These are phyloP conservation scores for Portunus trituberculatus DNA, from an alignment of 1,140 invertebrate genomes.

Conservation along the genomic window DNA sequence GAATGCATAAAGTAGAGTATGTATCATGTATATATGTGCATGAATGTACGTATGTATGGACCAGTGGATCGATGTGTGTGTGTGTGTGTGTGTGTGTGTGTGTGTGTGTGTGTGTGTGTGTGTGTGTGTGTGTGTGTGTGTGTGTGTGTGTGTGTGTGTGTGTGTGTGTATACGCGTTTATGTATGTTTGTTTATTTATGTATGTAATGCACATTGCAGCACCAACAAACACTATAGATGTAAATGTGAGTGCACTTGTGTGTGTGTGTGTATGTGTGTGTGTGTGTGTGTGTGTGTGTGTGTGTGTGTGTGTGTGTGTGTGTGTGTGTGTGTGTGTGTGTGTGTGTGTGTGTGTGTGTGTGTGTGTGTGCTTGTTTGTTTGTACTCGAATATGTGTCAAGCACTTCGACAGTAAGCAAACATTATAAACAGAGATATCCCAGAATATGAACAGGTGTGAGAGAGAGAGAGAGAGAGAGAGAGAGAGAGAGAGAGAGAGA, in stretches of 20 bases:
- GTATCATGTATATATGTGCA: neutral
- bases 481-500: neutral
- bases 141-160: slow-evolving; percentile 11
- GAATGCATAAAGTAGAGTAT: neutral
- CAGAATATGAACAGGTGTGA: neutral
- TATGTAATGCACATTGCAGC: too few relatives aligned
- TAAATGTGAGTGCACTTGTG: too few relatives aligned
- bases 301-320: too few relatives aligned
- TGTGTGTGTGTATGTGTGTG: too few relatives aligned
- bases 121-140: neutral
- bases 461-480: neutral
- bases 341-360: too few relatives aligned
- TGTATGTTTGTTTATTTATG: neutral
- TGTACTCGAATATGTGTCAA: too few relatives aligned
- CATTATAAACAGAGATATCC: too few relatives aligned
- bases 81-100: neutral
- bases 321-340: too few relatives aligned
- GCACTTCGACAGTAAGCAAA: too few relatives aligned
- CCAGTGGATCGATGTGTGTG: neutral
- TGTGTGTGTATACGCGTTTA: neutral
- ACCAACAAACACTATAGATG: too few relatives aligned
- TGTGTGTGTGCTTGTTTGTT: too few relatives aligned
- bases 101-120: neutral
- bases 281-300: too few relatives aligned
- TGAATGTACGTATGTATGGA: neutral